phyloP scores from a whole-genome alignment of 1,140 invertebrate genomes.

The Pogonus chalceus region DNA sequence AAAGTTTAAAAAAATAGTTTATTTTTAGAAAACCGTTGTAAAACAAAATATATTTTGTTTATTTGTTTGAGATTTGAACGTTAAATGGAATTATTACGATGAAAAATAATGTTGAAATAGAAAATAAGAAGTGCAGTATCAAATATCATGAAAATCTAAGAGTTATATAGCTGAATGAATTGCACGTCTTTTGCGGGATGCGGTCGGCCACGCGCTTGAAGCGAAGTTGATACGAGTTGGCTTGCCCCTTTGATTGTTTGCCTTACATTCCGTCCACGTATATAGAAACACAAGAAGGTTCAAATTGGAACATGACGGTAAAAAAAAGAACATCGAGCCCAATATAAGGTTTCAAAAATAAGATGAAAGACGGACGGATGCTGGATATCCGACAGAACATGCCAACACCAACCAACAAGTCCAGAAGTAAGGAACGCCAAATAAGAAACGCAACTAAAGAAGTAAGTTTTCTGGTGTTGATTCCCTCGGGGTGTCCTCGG shows the following conservation, averaged over 20 bases:
- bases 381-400: neutral
- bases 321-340: neutral
- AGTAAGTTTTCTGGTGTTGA: neutral
- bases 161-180: too few relatives aligned
- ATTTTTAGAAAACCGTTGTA: too few relatives aligned
- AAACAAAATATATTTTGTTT: too few relatives aligned
- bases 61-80: too few relatives aligned
- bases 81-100: too few relatives aligned
- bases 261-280: constrained; percentile 1
- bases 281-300: constrained; percentile 1
- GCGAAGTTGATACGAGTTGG: constrained; percentile 5
- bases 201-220: neutral
- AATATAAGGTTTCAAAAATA: constrained; percentile 8
- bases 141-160: too few relatives aligned
- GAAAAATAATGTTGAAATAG: too few relatives aligned
- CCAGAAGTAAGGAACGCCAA: neutral
- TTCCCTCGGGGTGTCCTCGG: neutral
- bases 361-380: constrained; percentile 1
- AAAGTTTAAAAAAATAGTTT: too few relatives aligned
- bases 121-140: too few relatives aligned
- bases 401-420: too few relatives aligned
- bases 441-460: neutral
- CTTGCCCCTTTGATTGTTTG: constrained; percentile 5
- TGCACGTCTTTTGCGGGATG: too few relatives aligned
- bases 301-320: constrained; percentile 4